These are phyloP conservation scores for Oreocharis arfaki DNA, from an alignment of 2,113 vertebrate genomes.

Conservation along the genomic window DNA sequence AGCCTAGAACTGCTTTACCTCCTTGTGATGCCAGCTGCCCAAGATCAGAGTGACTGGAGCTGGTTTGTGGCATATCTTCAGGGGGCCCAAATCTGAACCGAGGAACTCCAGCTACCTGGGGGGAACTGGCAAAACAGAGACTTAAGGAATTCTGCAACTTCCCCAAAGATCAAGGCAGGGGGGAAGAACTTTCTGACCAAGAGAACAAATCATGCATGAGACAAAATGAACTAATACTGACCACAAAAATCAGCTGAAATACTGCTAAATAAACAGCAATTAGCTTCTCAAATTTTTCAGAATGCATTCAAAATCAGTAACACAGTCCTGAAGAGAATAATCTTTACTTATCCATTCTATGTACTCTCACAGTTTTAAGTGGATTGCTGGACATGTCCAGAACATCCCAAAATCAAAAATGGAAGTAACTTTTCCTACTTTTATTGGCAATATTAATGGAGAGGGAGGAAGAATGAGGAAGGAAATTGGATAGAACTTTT, in stretches of 20 bases:
- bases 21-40: constrained; percentile 95
- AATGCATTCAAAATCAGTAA: not conserved
- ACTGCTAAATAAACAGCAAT: not conserved
- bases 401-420: not conserved
- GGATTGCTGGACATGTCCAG: not conserved
- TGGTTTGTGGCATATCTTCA: constrained; percentile 89
- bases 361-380: not conserved
- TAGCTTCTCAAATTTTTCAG: not conserved
- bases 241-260: not conserved
- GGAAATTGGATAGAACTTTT: not conserved
- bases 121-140: constrained; percentile 75
- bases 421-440: not conserved
- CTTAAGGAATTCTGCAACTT: not conserved
- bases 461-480: not conserved
- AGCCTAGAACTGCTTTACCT: constrained; percentile 70
- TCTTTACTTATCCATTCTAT: not conserved
- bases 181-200: not conserved
- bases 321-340: not conserved
- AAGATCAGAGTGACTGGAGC: constrained; percentile 91
- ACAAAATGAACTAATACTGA: not conserved
- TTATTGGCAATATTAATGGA: not conserved
- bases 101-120: constrained; percentile 90
- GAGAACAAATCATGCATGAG: not conserved
- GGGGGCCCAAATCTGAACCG: constrained; percentile 88
- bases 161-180: accelerated